phyloP scores from a whole-genome alignment of 30 jellyfish, hydroid and myxozoan species.

The Catostylus mosaicus region DNA sequence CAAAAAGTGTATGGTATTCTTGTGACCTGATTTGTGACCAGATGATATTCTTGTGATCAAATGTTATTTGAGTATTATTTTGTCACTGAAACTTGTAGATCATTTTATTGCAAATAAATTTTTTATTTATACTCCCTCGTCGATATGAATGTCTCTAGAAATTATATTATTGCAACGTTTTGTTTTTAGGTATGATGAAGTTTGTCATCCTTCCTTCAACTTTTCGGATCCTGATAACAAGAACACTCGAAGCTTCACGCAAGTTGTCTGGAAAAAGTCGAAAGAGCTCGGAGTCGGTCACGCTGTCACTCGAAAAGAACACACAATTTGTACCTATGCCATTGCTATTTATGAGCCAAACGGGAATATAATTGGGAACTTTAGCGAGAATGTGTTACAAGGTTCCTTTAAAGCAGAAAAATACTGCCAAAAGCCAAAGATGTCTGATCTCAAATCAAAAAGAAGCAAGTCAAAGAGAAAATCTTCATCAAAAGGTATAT shows the following conservation, averaged over 20 bases:
- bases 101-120: not conserved
- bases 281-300: slow-evolving; percentile 66
- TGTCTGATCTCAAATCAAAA: not conserved
- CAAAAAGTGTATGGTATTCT: too few relatives aligned
- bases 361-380: slow-evolving; percentile 59
- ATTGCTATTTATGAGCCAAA: slow-evolving; percentile 71
- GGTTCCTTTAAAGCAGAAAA: slow-evolving; percentile 39
- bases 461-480: not conserved
- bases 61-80: too few relatives aligned
- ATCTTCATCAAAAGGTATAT: slow-evolving; percentile 2
- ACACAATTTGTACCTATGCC: slow-evolving; percentile 55
- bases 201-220: slow-evolving; percentile 77
- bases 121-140: too few relatives aligned
- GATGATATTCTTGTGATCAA: too few relatives aligned
- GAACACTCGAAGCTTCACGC: slow-evolving; percentile 68
- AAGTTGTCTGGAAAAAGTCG: slow-evolving; percentile 70
- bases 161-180: too few relatives aligned
- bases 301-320: slow-evolving; percentile 61
- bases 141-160: too few relatives aligned
- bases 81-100: not conserved
- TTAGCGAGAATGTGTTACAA: slow-evolving; percentile 47
- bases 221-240: slow-evolving; percentile 68
- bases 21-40: too few relatives aligned
- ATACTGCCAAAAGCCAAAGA: slow-evolving; percentile 40
- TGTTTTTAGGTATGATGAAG: slow-evolving; percentile 81